Base-by-base conservation (phyloP, 2,888 invertebrate genomes). In the Epirrhoe alternata region DNA sequence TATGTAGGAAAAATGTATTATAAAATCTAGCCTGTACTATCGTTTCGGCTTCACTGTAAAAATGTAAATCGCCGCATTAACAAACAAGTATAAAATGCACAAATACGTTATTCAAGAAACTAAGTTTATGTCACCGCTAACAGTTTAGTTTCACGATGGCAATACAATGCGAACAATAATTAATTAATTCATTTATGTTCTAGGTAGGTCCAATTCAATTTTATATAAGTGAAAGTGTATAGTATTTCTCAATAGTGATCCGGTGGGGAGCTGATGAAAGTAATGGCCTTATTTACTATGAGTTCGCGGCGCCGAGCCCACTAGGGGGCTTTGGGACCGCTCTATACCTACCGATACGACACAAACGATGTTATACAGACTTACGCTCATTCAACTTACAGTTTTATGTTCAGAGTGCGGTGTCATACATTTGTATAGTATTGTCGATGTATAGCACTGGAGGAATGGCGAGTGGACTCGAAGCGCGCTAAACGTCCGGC, bases 161-260 rank as follows among this genome's bases (percentile, higher is more conserved):
- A 88, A 88, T 86, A 86, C 84, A 38, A 86, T 83, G 84, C 85
- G 90, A 92, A 91, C 90, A 90, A 90, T 91, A 88, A 82, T 91
- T 87, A 55, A 81, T 73, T 77, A 80, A 57, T 83, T 83, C 83
- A 83, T 79, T 85, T 87, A 83, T 77, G 86, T 89, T 85, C 86
- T 92, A 93, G 92, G 88, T 92, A 92, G 92, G 91, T 83, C 86
- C 83, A 86, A 91, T 91, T 89, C 90, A 91, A 90, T 91, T 89
- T 86, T 89, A 84, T 82, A 74, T 92, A 93, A 92, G 92, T 86
- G 85, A 89, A 90, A 91, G 80, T 92, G 91, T 91, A 91, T 88
- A 91, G 86, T 90, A 87, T 86, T 82, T 84, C 85, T 83, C 85
- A 86, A 86, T 87, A 88, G 86, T 83, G 16, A 55, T 61, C 83